These are phyloP conservation scores for Ploceus nigricollis DNA, from an alignment of 2,113 vertebrate genomes.

Conservation along the genomic window DNA sequence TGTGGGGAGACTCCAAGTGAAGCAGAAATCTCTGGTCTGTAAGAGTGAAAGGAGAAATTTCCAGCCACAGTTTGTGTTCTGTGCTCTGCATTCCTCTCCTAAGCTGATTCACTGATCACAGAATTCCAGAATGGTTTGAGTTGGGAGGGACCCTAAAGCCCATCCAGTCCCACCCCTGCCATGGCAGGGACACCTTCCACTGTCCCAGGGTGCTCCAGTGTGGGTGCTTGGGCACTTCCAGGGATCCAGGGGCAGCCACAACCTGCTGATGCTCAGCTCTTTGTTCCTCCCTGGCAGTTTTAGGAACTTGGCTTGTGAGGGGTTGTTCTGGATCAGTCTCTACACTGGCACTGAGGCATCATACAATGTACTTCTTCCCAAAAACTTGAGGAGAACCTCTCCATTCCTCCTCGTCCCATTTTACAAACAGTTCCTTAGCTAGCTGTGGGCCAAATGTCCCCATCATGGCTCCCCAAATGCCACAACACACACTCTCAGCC, in stretches of 20 bases:
- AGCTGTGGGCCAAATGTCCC: neutral
- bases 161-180: neutral
- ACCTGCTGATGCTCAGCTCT: neutral
- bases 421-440: neutral
- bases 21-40: neutral
- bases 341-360: neutral
- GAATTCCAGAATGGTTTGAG: neutral
- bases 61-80: neutral
- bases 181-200: neutral
- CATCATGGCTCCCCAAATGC: neutral
- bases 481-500: accelerated
- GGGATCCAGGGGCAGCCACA: neutral
- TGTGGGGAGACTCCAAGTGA: neutral
- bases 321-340: neutral
- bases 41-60: neutral
- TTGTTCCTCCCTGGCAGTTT: neutral
- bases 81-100: neutral
- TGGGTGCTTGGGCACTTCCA: neutral
- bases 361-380: accelerated
- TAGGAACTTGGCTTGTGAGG: neutral
- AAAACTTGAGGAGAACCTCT: neutral
- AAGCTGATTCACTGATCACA: neutral
- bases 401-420: neutral
- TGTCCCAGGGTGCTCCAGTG: accelerated
- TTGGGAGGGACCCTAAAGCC: neutral